A percentile compares a stretch with the other conserved stretches of the same genome.
These are phyloP conservation scores for Schizaphis graminum DNA, from an alignment of 2,888 invertebrate species.

Conservation along the genomic window DNA sequence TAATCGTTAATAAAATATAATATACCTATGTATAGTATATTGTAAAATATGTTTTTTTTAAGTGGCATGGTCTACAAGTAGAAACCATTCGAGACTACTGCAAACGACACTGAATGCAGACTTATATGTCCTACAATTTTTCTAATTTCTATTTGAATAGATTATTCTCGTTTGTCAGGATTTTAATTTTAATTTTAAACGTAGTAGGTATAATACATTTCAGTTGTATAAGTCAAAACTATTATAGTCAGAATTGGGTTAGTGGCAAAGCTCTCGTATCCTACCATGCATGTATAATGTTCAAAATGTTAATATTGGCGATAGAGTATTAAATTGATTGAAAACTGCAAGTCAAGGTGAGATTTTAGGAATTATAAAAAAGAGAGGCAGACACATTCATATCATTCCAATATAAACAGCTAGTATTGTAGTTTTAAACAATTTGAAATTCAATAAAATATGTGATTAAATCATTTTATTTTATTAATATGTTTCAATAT, in stretches of 20 bases:
- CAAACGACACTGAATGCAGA: not conserved
- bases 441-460: not conserved
- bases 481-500: not conserved
- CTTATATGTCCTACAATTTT: not conserved
- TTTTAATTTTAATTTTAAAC: not conserved
- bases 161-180: not conserved
- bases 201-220: not conserved
- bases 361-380: not conserved
- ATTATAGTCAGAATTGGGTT: not conserved
- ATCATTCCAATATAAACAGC: not conserved
- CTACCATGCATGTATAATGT: not conserved
- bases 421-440: not conserved
- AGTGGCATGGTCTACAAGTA: not conserved
- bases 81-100: not conserved
- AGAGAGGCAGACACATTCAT: not conserved
- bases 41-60: not conserved
- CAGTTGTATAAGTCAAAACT: not conserved
- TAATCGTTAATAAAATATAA: not conserved
- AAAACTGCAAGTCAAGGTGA: not conserved
- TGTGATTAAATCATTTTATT: not conserved
- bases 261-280: not conserved
- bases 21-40: not conserved
- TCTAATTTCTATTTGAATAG: not conserved
- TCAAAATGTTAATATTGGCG: not conserved
- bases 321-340: not conserved